Percentiles rank a stretch among this genome's conserved stretches.
phyloP scores from a whole-genome alignment of 2,888 invertebrate species.

The Tipula vernalis region DNA sequence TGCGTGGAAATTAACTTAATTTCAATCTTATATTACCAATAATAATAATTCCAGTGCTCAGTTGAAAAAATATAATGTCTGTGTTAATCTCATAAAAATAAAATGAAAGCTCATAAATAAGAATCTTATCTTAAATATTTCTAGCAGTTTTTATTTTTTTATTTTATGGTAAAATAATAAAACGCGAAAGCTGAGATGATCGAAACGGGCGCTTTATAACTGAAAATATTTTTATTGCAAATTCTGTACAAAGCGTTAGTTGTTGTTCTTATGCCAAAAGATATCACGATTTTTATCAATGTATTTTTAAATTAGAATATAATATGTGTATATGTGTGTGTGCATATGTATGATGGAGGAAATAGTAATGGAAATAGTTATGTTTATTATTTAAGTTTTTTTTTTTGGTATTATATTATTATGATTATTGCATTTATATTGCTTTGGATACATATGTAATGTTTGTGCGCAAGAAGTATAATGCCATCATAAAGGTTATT shows the following conservation, averaged over 20 bases:
- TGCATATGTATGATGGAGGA: neutral
- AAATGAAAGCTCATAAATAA: neutral
- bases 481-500: neutral
- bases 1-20: neutral
- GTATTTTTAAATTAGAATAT: neutral
- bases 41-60: neutral
- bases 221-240: neutral
- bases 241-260: neutral
- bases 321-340: neutral
- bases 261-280: neutral
- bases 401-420: neutral
- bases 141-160: neutral
- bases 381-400: neutral
- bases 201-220: neutral
- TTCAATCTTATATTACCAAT: neutral
- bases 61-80: neutral
- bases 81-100: neutral
- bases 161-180: neutral
- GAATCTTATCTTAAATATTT: neutral
- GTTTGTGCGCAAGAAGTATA: neutral
- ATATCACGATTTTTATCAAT: neutral
- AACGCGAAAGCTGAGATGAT: neutral
- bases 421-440: neutral
- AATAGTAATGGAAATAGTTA: neutral
- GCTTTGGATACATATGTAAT: neutral